These are phyloP conservation scores for Chorisops tibialis DNA, from an alignment of 2,888 invertebrate genomes.

Conservation along the genomic window DNA sequence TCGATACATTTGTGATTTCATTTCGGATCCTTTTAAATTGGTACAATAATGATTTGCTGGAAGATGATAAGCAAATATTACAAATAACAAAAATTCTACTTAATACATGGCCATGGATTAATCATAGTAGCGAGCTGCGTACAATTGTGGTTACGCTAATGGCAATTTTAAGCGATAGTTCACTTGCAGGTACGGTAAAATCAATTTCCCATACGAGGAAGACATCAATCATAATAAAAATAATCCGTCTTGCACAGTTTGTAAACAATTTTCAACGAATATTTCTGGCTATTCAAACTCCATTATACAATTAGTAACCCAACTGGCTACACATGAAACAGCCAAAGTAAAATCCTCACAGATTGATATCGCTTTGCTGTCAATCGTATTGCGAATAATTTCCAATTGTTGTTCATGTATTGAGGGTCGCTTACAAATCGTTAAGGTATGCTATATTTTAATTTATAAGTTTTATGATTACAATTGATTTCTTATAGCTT, in stretches of 20 bases:
- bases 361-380: slow-evolving; percentile 36
- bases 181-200: slow-evolving; percentile 36
- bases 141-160: slow-evolving; percentile 39
- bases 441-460: slow-evolving; percentile 36
- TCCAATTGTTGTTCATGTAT: slow-evolving; percentile 47
- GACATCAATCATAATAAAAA: background rate
- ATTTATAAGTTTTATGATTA: no score
- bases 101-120: slow-evolving; percentile 48
- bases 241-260: slow-evolving; percentile 37
- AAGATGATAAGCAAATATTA: slow-evolving; percentile 37
- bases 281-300: slow-evolving; percentile 41
- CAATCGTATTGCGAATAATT: slow-evolving; percentile 42
- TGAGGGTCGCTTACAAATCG: slow-evolving; percentile 46
- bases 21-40: slow-evolving; percentile 44
- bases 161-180: slow-evolving; percentile 46
- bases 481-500: slow-evolving; percentile 30
- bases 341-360: slow-evolving; percentile 37
- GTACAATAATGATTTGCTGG: slow-evolving; percentile 42
- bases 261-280: slow-evolving; percentile 42
- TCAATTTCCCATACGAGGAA: no score
- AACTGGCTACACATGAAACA: slow-evolving; percentile 43
- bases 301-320: slow-evolving; percentile 43
- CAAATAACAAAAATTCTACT: slow-evolving; percentile 39
- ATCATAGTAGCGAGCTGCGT: slow-evolving; percentile 43
- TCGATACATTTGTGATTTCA: slow-evolving; percentile 42